Percentiles rank a stretch among this genome's conserved stretches.
Conservation (phyloP, 2,888 invertebrate genomes). For the Rotaria magnacalcarata region DNA sequence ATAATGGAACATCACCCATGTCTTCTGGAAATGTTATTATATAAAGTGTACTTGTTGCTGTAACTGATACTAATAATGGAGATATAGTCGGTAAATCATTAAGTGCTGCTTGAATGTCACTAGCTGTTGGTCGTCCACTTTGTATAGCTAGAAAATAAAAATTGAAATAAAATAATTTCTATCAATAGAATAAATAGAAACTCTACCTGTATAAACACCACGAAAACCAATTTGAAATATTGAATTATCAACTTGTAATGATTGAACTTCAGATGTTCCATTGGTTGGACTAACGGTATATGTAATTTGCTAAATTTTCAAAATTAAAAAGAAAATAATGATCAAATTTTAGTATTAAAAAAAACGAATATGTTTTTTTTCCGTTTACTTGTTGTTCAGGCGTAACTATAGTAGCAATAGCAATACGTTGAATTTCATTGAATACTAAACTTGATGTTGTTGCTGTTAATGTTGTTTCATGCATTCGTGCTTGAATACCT, state of each 20-base stretch:
- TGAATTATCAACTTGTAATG: background rate
- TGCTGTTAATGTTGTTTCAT: conserved; percentile 36
- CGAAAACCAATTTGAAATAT: background rate
- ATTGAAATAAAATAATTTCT: background rate
- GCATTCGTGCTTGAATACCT: conserved; percentile 33
- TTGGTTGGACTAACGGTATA: background rate
- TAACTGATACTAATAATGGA: conserved; percentile 15
- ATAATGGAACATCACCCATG: conserved; percentile 26
- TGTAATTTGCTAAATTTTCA: background rate
- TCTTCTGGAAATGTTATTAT: conserved; percentile 23
- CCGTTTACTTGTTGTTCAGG: conserved; percentile 28
- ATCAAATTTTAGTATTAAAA: background rate
- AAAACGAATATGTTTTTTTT: background rate
- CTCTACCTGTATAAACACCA: conserved; percentile 38
- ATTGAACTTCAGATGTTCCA: conserved; percentile 13
- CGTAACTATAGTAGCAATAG: background rate
- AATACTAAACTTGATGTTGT: conserved; percentile 1
- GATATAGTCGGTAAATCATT: conserved; percentile 40
- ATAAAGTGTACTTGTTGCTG: conserved; percentile 29
- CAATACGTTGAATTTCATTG: conserved; percentile 44
- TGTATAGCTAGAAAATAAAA: conserved; percentile 28
- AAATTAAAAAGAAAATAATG: background rate
- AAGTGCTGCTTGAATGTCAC: conserved; percentile 19
- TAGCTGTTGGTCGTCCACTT: background rate
- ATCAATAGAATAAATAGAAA: conserved; percentile 35